Evolutionary conservation across 2,797 vertebrate species (phyloP).

Genomic region (Mormyrops boulengeri): DNA sequence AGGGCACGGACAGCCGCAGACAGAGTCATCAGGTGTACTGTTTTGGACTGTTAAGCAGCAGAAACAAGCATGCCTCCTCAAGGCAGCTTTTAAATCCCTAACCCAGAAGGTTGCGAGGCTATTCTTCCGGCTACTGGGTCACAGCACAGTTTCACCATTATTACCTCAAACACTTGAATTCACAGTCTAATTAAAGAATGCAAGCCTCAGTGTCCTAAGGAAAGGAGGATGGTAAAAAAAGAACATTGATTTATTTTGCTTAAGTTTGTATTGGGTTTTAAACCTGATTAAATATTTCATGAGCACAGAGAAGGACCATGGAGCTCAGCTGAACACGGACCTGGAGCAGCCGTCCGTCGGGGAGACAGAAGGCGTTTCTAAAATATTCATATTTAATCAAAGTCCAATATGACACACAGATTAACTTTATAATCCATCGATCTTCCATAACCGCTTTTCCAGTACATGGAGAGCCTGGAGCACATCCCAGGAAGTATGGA

Average conservation of each 20-base stretch:
- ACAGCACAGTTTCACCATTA: not conserved
- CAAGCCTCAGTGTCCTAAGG: not conserved
- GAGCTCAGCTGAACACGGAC: not conserved
- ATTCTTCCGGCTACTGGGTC: not conserved
- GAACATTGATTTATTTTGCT: constrained; percentile 4
- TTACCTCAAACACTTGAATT: not conserved
- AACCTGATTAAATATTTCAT: not conserved
- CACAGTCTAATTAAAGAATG: not conserved
- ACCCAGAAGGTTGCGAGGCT: not conserved
- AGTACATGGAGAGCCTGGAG: not conserved
- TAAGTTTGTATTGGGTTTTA: not conserved
- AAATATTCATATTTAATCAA: not conserved
- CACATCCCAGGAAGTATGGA: not conserved
- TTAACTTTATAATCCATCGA: not conserved
- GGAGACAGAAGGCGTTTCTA: not conserved
- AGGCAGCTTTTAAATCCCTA: not conserved
- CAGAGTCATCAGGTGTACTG: not conserved
- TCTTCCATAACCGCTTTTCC: not conserved
- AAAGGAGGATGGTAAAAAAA: not conserved
- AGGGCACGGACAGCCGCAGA: not conserved
- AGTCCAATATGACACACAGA: not conserved
- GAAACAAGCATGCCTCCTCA: not conserved
- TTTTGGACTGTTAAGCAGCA: not conserved
- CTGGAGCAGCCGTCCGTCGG: not conserved
- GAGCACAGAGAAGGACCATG: not conserved